These are phyloP conservation scores for Characodon lateralis DNA, from an alignment of 2,797 vertebrate genomes.

Conservation along the genomic window DNA sequence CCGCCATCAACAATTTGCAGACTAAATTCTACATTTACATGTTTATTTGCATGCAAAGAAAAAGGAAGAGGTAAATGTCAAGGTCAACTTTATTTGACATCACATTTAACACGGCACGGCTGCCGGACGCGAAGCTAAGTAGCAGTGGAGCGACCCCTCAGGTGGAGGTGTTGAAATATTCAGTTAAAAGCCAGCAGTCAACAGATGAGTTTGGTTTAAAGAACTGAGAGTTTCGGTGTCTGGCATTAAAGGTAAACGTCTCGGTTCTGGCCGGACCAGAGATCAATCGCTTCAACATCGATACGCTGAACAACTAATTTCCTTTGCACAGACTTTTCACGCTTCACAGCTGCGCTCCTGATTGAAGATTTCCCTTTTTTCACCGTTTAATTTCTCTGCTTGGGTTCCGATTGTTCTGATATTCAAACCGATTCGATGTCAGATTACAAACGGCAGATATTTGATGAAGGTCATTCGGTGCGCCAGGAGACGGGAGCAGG, in stretches of 20 bases:
- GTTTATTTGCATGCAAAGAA: not conserved
- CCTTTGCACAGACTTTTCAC: not conserved
- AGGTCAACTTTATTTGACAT: not conserved
- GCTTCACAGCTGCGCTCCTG: not conserved
- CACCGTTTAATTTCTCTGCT: not conserved
- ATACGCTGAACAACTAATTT: slow-evolving; percentile 1
- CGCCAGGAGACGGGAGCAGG: not conserved
- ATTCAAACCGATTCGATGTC: not conserved
- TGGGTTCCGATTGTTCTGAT: not conserved
- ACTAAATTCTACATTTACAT: not conserved
- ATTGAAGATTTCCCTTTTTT: not conserved
- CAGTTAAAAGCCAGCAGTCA: not conserved
- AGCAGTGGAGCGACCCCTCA: not conserved
- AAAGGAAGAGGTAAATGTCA: not conserved
- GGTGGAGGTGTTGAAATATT: not conserved
- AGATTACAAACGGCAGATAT: not conserved
- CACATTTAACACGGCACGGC: not conserved
- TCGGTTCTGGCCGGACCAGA: not conserved
- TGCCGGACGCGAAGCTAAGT: not conserved
- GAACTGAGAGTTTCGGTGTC: not conserved
- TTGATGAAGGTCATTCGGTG: not conserved
- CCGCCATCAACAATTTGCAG: not conserved
- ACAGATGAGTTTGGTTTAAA: not conserved
- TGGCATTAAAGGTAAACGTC: not conserved
- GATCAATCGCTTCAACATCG: not conserved